phyloP scores from a whole-genome alignment of 2,113 vertebrate species.

The Nematolebias whitei region DNA sequence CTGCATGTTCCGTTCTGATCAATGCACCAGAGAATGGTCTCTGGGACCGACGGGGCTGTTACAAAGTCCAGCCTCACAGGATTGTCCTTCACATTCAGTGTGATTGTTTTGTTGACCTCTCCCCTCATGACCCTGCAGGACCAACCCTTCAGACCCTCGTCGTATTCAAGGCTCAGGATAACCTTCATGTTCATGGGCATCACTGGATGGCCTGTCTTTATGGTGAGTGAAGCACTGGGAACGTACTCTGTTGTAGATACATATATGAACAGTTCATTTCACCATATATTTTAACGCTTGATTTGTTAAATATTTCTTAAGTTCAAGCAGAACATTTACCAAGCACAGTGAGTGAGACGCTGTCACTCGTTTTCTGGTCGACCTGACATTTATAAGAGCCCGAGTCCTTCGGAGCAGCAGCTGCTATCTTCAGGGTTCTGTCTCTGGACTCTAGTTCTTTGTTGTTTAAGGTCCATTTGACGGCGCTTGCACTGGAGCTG shows the following conservation, averaged over 20 bases:
- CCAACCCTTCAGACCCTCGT: slow-evolving; percentile 25
- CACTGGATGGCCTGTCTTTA: slow-evolving; percentile 35
- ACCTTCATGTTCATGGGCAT: neutral
- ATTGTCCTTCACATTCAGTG: rapidly evolving
- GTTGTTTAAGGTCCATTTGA: slow-evolving; percentile 25
- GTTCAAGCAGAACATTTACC: slow-evolving; percentile 29
- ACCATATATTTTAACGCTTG: neutral
- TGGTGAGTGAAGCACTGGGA: slow-evolving; percentile 25
- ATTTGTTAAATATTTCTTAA: neutral
- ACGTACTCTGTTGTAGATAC: neutral
- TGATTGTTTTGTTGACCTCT: rapidly evolving
- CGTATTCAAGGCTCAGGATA: slow-evolving; percentile 23
- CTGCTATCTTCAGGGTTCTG: neutral
- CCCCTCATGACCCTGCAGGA: neutral
- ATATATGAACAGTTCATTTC: neutral
- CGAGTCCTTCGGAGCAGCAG: rapidly evolving
- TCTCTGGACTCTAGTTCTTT: rapidly evolving
- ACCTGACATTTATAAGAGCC: neutral
- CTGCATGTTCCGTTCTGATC: rapidly evolving
- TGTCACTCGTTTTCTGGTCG: neutral
- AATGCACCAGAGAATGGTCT: slow-evolving; percentile 56
- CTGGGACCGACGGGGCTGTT: too few species aligned
- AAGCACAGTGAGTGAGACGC: rapidly evolving
- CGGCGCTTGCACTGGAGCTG: rapidly evolving
- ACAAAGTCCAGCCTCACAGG: rapidly evolving